Conservation (phyloP, 2,797 vertebrate species). For the Falco rusticolus region DNA sequence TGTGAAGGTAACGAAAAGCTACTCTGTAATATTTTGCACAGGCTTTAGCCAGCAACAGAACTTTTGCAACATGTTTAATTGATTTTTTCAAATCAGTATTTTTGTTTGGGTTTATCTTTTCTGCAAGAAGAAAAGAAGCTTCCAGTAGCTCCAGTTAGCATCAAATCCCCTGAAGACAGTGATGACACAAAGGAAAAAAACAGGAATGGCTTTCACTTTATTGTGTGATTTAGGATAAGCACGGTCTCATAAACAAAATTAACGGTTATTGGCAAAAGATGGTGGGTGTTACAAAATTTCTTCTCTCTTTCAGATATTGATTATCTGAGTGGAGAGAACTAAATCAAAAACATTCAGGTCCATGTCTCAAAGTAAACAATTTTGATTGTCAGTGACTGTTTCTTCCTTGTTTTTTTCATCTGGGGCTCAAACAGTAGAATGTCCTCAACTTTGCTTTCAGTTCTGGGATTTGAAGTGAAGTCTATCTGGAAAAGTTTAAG, state of each 20-base stretch:
- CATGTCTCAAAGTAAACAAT: background rate
- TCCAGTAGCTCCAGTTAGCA: background rate
- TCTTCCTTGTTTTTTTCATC: background rate
- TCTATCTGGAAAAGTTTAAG: background rate
- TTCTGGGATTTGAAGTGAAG: background rate
- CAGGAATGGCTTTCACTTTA: background rate
- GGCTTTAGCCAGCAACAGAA: background rate
- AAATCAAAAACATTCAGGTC: background rate
- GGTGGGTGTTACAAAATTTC: background rate
- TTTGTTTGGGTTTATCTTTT: background rate
- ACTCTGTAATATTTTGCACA: background rate
- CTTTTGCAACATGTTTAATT: rapidly evolving
- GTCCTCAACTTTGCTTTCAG: background rate
- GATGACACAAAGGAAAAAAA: background rate
- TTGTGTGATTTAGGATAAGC: background rate
- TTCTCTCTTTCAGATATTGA: background rate
- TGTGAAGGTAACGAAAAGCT: background rate
- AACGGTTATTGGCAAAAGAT: background rate
- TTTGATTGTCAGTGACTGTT: background rate
- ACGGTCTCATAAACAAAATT: background rate
- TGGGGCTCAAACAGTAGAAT: background rate
- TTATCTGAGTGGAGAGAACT: background rate
- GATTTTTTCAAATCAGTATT: background rate
- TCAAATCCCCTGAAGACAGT: background rate
- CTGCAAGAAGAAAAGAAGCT: background rate